phyloP scores from a whole-genome alignment of 2,888 invertebrate species.

The Ichneumoninae sp. region DNA sequence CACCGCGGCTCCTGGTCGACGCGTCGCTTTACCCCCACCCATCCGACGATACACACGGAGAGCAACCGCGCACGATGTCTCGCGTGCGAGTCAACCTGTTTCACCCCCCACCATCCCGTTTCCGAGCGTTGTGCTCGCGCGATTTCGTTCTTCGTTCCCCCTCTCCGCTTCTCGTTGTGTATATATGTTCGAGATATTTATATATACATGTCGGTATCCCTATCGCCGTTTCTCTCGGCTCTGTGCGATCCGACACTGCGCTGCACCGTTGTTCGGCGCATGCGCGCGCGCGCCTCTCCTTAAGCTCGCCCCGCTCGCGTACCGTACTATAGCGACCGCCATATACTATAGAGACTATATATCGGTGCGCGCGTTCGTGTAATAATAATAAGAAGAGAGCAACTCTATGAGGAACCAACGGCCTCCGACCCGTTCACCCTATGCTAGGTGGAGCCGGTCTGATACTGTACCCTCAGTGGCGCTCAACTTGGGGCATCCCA shows the following conservation, averaged over 20 bases:
- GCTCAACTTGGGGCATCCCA: slow-evolving; percentile 72
- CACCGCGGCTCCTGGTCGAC: slow-evolving; percentile 1
- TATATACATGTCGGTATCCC: not conserved
- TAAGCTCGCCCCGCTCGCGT: slow-evolving; percentile 56
- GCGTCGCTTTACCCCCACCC: slow-evolving; percentile 44
- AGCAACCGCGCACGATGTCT: slow-evolving; percentile 75
- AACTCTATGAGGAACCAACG: slow-evolving; percentile 83
- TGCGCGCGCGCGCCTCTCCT: slow-evolving; percentile 60
- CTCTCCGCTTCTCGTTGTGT: slow-evolving; percentile 9
- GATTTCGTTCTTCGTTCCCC: slow-evolving; percentile 57
- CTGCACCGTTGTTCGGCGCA: slow-evolving; percentile 69
- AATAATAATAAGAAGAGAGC: slow-evolving; percentile 83
- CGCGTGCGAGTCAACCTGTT: slow-evolving; percentile 82
- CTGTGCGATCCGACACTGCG: slow-evolving; percentile 25
- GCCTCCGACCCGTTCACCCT: slow-evolving; percentile 83
- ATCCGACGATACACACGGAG: slow-evolving; percentile 32
- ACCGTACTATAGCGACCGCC: slow-evolving; percentile 21
- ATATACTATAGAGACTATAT: slow-evolving; percentile 24
- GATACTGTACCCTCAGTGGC: slow-evolving; percentile 80
- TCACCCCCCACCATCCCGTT: slow-evolving; percentile 72
- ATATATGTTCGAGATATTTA: not conserved
- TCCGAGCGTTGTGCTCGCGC: slow-evolving; percentile 61
- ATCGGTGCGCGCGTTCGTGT: slow-evolving; percentile 77
- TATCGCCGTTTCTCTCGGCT: slow-evolving; percentile 6
- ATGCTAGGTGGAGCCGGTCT: slow-evolving; percentile 83